A percentile compares a stretch with the other conserved stretches of the same genome.
These are phyloP conservation scores for Notechis scutatus DNA, from an alignment of 2,113 vertebrate species.

Conservation along the genomic window DNA sequence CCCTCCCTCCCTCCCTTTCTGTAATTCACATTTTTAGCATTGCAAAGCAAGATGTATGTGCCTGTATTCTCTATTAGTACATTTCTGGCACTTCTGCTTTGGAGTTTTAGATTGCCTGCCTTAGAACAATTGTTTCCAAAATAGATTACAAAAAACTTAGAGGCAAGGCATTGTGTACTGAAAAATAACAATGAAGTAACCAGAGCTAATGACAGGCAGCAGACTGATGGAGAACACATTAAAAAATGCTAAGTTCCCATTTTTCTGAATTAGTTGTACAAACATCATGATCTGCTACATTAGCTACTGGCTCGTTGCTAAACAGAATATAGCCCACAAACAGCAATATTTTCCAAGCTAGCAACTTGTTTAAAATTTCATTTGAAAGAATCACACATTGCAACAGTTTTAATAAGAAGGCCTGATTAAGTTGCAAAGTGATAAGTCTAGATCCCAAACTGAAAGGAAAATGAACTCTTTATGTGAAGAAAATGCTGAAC, in stretches of 20 bases:
- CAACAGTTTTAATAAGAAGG: background rate
- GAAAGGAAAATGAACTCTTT: background rate
- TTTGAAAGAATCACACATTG: background rate
- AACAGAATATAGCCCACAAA: background rate
- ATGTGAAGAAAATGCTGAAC: background rate
- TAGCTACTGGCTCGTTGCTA: background rate
- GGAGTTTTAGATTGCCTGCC: background rate
- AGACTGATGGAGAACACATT: background rate
- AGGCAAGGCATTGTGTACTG: too few relatives aligned
- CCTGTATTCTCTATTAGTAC: background rate
- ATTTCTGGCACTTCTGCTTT: background rate
- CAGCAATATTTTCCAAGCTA: background rate
- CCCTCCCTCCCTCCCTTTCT: background rate
- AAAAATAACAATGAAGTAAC: background rate
- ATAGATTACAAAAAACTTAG: background rate
- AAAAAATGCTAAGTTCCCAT: background rate
- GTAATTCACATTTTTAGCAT: background rate
- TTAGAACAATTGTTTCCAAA: slow-evolving; percentile 2
- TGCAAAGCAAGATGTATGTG: background rate
- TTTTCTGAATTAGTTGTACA: background rate
- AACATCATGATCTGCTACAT: background rate
- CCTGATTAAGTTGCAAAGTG: background rate
- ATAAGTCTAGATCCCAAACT: background rate
- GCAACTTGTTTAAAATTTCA: background rate
- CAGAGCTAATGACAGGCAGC: background rate